These are phyloP conservation scores for Anguilla anguilla DNA, from an alignment of 2,797 vertebrate species.

Conservation along the genomic window DNA sequence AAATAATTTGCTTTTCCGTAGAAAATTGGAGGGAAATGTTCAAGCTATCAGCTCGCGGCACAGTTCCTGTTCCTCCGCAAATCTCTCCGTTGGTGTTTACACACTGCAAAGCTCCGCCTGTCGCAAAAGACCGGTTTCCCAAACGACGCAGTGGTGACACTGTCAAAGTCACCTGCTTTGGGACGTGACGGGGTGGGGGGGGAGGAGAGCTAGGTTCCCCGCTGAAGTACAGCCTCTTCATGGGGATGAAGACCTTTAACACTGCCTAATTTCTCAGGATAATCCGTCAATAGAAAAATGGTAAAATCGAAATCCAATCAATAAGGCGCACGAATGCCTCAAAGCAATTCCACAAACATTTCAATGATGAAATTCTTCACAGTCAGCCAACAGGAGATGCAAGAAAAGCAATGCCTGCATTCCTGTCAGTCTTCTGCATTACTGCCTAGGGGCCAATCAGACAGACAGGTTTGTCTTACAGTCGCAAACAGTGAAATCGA, in stretches of 20 bases:
- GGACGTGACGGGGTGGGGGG: not conserved
- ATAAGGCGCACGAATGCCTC: not conserved
- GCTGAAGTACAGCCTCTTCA: not conserved
- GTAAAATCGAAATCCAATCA: not conserved
- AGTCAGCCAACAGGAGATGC: not conserved
- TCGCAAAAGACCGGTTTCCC: constrained; percentile 9
- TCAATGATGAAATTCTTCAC: not conserved
- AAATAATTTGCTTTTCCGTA: not conserved
- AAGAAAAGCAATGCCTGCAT: not conserved
- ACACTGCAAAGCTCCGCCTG: not conserved
- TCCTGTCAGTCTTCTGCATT: not conserved
- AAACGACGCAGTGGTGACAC: not conserved
- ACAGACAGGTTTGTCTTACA: not conserved
- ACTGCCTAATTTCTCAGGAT: not conserved
- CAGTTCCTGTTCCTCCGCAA: not conserved
- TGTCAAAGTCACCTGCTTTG: not conserved
- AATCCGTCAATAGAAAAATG: not conserved
- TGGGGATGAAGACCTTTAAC: not conserved
- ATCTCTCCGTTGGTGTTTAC: not conserved
- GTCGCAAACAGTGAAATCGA: not conserved
- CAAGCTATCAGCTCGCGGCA: not conserved
- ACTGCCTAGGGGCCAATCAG: not conserved
- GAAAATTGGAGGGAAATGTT: not conserved
- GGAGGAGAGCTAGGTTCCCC: not conserved
- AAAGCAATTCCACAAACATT: not conserved